These are phyloP conservation scores for Nomada lathburiana DNA, from an alignment of 2,888 invertebrate genomes.

Conservation along the genomic window DNA sequence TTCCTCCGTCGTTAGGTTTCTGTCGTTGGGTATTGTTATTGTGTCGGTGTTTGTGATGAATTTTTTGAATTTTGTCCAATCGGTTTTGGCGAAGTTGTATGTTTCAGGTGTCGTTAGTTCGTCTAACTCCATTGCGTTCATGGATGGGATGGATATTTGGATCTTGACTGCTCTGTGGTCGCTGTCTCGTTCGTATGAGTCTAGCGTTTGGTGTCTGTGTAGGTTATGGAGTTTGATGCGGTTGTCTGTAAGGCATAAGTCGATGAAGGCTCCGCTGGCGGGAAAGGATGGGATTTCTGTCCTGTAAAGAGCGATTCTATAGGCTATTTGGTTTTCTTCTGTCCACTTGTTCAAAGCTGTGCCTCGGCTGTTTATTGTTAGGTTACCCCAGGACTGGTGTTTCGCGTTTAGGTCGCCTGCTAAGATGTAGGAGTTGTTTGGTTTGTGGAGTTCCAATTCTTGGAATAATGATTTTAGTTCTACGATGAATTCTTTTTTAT, in stretches of 20 bases:
- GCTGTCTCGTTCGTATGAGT: neutral
- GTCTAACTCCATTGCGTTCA: neutral
- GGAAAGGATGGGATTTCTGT: neutral
- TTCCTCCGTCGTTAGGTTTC: slow-evolving; percentile 51
- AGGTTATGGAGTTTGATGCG: slow-evolving; percentile 3
- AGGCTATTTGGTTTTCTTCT: neutral
- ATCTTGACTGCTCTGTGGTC: neutral
- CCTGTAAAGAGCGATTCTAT: neutral
- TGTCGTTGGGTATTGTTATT: slow-evolving; percentile 23
- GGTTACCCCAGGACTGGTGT: slow-evolving; percentile 4
- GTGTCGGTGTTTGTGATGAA: neutral
- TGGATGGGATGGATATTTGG: neutral
- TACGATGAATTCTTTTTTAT: slow-evolving; percentile 44
- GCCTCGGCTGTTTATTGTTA: neutral
- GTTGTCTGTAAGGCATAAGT: neutral
- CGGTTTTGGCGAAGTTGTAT: slow-evolving; percentile 39
- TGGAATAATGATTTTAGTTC: slow-evolving; percentile 44
- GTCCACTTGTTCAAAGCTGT: neutral
- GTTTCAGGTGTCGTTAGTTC: neutral
- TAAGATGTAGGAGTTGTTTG: slow-evolving; percentile 43
- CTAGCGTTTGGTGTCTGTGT: neutral
- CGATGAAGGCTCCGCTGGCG: neutral
- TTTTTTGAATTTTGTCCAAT: slow-evolving; percentile 46
- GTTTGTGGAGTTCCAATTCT: slow-evolving; percentile 1
- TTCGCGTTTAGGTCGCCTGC: slow-evolving; percentile 56